Evolutionary conservation across 2,797 vertebrate species (phyloP).

Genomic region (Tapera naevia): DNA sequence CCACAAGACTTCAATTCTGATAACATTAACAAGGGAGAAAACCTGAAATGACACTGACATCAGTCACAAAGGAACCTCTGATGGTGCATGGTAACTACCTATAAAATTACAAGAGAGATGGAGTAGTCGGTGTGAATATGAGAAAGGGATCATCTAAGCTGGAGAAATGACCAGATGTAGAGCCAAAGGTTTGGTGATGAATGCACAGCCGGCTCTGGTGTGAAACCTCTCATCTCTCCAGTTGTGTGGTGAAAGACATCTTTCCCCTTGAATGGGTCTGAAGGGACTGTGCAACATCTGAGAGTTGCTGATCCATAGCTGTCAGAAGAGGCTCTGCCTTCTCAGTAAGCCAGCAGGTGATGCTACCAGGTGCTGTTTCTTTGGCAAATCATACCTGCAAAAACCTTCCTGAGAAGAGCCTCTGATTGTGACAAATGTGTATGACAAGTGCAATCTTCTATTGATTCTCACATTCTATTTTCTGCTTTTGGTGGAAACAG

Average conservation of each 20-base stretch:
- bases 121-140: neutral
- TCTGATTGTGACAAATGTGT: constrained; percentile 63
- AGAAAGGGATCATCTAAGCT: neutral
- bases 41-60: neutral
- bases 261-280: neutral
- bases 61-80: constrained; percentile 2
- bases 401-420: constrained; percentile 58
- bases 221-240: neutral
- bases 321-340: constrained; percentile 22
- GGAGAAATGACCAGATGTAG: neutral
- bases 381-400: constrained; percentile 47
- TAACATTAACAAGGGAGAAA: neutral
- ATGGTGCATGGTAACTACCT: neutral
- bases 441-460: constrained; percentile 67
- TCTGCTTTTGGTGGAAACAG: constrained; percentile 66
- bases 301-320: neutral
- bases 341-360: constrained; percentile 44
- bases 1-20: neutral
- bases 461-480: constrained; percentile 71
- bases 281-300: neutral
- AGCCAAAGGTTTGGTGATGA: neutral
- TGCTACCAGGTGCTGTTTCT: constrained; percentile 52
- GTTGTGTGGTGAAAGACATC: neutral
- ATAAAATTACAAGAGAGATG: neutral
- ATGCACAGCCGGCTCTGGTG: neutral